These are phyloP conservation scores for Hybos culiciformis DNA, from an alignment of 2,888 invertebrate genomes.

Conservation along the genomic window DNA sequence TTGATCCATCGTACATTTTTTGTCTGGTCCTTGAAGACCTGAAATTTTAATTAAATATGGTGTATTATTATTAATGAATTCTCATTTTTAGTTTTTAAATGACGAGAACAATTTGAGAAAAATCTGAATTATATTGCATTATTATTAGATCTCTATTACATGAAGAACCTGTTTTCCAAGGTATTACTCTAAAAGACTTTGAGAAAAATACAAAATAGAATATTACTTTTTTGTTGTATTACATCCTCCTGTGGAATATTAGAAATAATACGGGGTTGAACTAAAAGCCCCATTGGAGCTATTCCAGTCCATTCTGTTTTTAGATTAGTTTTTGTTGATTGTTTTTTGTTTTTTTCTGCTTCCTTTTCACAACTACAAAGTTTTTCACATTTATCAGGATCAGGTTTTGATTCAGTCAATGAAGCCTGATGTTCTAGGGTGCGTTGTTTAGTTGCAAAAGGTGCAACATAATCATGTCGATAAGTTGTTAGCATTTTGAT, in stretches of 20 bases:
- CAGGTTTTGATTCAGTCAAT: conserved; percentile 18
- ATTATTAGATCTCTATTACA: no score
- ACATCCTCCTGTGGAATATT: background rate
- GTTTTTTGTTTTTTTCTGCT: background rate
- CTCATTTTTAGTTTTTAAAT: no score
- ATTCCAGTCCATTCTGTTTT: conserved; percentile 29
- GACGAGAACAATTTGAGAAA: no score
- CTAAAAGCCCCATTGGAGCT: conserved; percentile 28
- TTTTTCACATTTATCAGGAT: background rate
- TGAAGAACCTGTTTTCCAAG: no score
- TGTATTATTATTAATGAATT: conserved; percentile 11
- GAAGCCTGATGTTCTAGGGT: no score
- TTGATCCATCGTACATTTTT: conserved; percentile 23
- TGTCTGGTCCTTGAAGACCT: no score
- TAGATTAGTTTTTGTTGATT: background rate
- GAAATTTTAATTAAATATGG: no score
- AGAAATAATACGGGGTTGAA: conserved; percentile 28
- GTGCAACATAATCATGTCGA: conserved; percentile 29
- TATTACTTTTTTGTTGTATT: no score
- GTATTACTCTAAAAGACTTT: no score
- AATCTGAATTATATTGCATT: no score
- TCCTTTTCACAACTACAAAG: conserved; percentile 8
- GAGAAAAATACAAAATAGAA: no score
- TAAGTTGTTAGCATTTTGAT: conserved; percentile 28
- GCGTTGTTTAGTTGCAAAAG: conserved; percentile 23